Evolutionary conservation across 2,888 invertebrate genomes (phyloP), one percentile per base, ranked within the genome.

Genomic region (Andrena fulva): DNA sequence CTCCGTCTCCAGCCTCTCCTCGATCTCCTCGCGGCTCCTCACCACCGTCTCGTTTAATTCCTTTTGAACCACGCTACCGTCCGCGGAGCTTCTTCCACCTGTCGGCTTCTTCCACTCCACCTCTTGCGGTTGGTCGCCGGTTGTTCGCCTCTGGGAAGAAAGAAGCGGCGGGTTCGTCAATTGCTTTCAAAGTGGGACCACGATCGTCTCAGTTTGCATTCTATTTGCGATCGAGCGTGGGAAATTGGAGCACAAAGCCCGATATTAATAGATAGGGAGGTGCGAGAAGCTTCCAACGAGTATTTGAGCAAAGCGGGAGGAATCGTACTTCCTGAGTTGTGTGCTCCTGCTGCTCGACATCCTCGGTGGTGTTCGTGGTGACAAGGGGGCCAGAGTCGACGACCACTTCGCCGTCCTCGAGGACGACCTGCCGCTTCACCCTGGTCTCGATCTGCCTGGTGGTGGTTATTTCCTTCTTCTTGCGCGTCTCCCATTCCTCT

Each of bases 401-500:
- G 82, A 98, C 96, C 80, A 98, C 97, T 92, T 97, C 97, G 48
- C 98, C 98, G 95, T 98, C 98, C 95, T 98, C 98, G 87, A 98
- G 95, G 85, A 98, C 96, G 82, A 98, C 96, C 94, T 98, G 98
- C 60, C 98, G 95, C 94, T 98, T 98, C 59, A 98, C 98, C 86
- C 98, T 95, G 60, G 98, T 98, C 92, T 98, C 98, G 90, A 98
- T 98, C 95, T 98, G 98, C 87, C 97, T 96, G 78, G 97, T 98
- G 86, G 98, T 98, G 88, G 97, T 97, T 92, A 98, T 96, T 94
- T 98, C 98, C 90, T 97, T 97, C 94, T 97, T 98, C 95, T 97
- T 97, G 93, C 97, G 97, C 90, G 97, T 98, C 94, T 98, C 96
- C 97, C 98, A 98, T 97, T 98, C 98, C 95, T 98, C 98, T 98